Evolutionary conservation across 2,113 vertebrate genomes (phyloP), one percentile per base, ranked within the genome.

Genomic region (Varanus salvator): DNA sequence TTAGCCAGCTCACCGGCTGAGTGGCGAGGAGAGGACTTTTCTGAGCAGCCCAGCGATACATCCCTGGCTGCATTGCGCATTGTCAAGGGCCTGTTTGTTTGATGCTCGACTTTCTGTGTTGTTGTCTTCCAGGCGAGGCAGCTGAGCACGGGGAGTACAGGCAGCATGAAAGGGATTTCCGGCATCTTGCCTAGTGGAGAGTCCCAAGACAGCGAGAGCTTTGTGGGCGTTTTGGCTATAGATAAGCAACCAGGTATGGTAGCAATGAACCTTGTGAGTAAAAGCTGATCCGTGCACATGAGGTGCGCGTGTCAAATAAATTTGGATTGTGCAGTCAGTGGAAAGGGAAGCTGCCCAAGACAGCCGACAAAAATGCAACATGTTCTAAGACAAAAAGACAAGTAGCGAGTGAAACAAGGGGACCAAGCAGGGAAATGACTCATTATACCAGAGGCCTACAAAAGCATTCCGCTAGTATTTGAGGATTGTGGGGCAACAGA

Each of bases 191-290:
- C 96, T 0, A 95, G 97, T 17, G 97, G 97, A 2, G 95, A 97
- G 52, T 95, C 96, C 23, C 95, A 92, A 0, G 97, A 97, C 6
- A 97, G 96, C 0, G 93, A 95, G 2, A 97, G 97, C 7, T 95
- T 98, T 60, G 95, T 90, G 34, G 86, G 95, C 34, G 89, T 97
- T 60, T 89, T 93, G 72, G 60, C 93, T 9, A 48, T 92, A 0
- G 97, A 97, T 88, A 97, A 97, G 76, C 97, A 96, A 57, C 84
- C 97, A 95, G 97, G 97, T 98, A 97, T 27, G 2, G 60, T 74
- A 90, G 52, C 19, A 80, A 34, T 50, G 19, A 66, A 52, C 57
- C 1, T 78, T 86, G 1, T 38, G n/a, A 52, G 21, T 5, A 17
- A 15, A 17, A 74, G 9, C 4, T 29, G 52, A 29, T 29, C 27